phyloP scores from a whole-genome alignment of 2,113 vertebrate species.

The Leucopsar rothschildi region DNA sequence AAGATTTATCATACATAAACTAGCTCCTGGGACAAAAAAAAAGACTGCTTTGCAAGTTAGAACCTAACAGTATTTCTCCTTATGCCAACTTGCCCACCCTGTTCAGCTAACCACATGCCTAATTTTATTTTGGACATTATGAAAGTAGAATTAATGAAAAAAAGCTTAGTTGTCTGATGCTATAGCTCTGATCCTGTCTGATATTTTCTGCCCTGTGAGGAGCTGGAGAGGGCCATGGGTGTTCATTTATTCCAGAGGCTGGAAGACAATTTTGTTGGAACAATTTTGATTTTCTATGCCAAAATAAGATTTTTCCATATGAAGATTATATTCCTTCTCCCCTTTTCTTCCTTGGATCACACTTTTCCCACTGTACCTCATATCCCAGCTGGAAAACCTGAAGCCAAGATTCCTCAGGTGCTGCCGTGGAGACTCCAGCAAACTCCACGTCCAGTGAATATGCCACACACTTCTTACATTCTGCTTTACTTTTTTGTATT shows the following conservation, averaged over 20 bases:
- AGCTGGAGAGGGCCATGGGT: not conserved
- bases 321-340: not conserved
- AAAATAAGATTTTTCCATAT: not conserved
- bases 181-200: not conserved
- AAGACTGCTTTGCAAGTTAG: not conserved
- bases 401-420: not conserved
- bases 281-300: not conserved
- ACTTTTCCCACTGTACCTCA: not conserved
- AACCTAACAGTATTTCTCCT: not conserved
- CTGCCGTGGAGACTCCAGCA: not conserved
- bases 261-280: not conserved
- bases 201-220: not conserved
- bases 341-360: not conserved
- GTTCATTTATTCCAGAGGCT: not conserved
- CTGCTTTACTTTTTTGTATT: not conserved
- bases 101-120: not conserved
- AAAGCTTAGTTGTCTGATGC: not conserved
- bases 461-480: not conserved
- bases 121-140: not conserved
- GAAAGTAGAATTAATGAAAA: not conserved
- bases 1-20: not conserved
- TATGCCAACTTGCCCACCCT: not conserved
- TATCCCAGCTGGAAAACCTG: not conserved
- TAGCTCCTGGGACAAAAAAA: not conserved
- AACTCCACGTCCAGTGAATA: not conserved